Conservation (phyloP, 2,113 vertebrate species). For the Sus scrofa region DNA sequence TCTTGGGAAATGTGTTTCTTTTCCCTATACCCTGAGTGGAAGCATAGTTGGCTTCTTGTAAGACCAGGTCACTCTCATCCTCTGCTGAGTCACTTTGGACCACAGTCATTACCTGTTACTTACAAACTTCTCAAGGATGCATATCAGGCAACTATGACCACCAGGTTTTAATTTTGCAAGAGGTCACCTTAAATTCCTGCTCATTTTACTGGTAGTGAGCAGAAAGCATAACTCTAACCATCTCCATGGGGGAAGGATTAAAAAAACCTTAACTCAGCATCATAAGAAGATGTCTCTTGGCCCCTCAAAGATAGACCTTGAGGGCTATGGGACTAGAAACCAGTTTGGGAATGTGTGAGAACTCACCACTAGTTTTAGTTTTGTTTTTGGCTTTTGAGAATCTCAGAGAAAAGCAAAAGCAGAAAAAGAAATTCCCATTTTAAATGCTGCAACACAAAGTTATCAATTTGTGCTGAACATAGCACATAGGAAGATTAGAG, state of each 20-base stretch:
- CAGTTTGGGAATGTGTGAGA: not conserved
- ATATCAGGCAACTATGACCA: not conserved
- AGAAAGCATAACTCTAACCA: not conserved
- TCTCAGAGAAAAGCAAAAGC: not conserved
- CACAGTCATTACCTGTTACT: not conserved
- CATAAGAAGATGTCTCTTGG: not conserved
- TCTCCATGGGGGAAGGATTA: rapidly evolving
- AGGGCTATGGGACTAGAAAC: no score
- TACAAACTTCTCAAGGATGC: not conserved
- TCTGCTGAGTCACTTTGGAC: not conserved
- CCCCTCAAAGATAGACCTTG: not conserved
- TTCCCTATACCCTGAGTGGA: no score
- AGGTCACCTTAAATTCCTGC: not conserved
- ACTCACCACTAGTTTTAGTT: not conserved
- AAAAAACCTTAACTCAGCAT: not conserved
- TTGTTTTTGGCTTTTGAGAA: not conserved
- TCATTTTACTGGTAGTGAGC: not conserved
- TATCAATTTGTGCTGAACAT: not conserved
- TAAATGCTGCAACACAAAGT: not conserved
- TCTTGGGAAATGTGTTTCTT: not conserved
- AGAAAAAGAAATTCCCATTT: not conserved
- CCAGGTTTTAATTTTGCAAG: not conserved
- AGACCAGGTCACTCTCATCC: not conserved
- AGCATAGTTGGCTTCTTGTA: not conserved
- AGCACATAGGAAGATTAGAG: not conserved